A percentile compares a stretch with the other conserved stretches of the same genome.
These are phyloP conservation scores for Capitella teleta DNA, from an alignment of 1,140 invertebrate species.

Conservation along the genomic window DNA sequence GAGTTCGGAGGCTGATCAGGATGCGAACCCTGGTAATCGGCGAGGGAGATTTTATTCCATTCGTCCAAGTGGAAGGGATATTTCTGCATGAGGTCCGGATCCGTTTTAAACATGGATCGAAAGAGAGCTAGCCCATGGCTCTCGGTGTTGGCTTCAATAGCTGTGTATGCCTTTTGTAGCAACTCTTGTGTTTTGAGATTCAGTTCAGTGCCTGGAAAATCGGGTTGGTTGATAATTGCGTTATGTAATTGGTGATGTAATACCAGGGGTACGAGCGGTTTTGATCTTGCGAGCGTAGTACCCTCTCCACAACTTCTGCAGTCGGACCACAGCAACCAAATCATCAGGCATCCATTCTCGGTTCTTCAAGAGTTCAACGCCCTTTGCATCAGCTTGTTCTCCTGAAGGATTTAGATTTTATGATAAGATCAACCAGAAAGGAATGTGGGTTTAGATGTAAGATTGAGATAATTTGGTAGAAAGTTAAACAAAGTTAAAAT, in stretches of 20 bases:
- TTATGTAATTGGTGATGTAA: too few relatives aligned
- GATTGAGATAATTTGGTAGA: too few relatives aligned
- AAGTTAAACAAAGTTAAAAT: too few relatives aligned
- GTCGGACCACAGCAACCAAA: constrained; percentile 30
- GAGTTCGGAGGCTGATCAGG: constrained; percentile 32
- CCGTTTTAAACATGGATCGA: constrained; percentile 35
- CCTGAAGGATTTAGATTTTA: too few relatives aligned
- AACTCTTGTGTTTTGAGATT: constrained; percentile 27
- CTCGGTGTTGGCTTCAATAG: constrained; percentile 31
- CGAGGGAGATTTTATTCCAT: constrained; percentile 40
- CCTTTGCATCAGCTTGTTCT: too few relatives aligned
- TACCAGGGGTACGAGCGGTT: constrained; percentile 26
- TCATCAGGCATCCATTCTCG: constrained; percentile 33
- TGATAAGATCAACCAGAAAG: too few relatives aligned
- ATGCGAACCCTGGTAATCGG: constrained; percentile 33
- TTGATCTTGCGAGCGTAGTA: constrained; percentile 27
- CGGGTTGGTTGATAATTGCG: too few relatives aligned
- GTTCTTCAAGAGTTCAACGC: neutral
- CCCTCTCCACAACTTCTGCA: constrained; percentile 33
- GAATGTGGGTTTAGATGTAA: too few relatives aligned
- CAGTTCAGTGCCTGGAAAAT: constrained; percentile 27
- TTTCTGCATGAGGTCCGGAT: constrained; percentile 32
- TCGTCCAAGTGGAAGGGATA: constrained; percentile 40
- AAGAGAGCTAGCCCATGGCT: constrained; percentile 31
- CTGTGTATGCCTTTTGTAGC: constrained; percentile 31